Evolutionary conservation across 2,113 vertebrate species (phyloP).

Genomic region (Furnarius figulus): DNA sequence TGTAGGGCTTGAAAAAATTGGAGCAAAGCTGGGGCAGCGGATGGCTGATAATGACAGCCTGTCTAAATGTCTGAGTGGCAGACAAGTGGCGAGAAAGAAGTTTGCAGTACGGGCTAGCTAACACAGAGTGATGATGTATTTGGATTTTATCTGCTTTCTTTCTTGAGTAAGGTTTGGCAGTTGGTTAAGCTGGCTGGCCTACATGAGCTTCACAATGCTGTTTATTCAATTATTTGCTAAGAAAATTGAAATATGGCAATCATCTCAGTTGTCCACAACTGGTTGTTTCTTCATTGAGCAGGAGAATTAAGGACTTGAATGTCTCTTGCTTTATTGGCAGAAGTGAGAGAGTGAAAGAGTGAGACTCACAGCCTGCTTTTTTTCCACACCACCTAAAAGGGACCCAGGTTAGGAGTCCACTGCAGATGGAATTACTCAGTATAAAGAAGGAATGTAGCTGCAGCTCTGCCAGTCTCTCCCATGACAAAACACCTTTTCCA

Average conservation of each 20-base stretch:
- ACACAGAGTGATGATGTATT: neutral
- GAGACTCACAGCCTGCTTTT: neutral
- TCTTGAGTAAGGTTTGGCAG: neutral
- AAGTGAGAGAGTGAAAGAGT: neutral
- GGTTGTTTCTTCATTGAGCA: neutral
- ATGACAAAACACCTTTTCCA: neutral
- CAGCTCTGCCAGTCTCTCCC: neutral
- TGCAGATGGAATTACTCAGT: neutral
- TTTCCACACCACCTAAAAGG: neutral
- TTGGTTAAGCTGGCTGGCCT: neutral
- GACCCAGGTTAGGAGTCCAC: neutral
- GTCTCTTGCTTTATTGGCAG: neutral
- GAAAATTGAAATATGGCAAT: neutral
- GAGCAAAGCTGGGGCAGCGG: slow-evolving; percentile 59
- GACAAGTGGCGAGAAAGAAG: slow-evolving; percentile 32
- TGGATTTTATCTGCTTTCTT: neutral
- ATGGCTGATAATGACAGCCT: slow-evolving; percentile 69
- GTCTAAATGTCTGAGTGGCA: slow-evolving; percentile 63
- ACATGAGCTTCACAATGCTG: neutral
- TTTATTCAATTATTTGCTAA: neutral
- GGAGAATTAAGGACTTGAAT: neutral
- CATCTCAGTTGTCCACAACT: neutral
- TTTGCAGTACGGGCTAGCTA: neutral
- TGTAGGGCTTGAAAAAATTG: slow-evolving; percentile 78
- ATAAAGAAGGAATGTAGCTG: neutral